Evolutionary conservation across 2,113 vertebrate genomes (phyloP).

Genomic region (Pachycephala philippinensis): DNA sequence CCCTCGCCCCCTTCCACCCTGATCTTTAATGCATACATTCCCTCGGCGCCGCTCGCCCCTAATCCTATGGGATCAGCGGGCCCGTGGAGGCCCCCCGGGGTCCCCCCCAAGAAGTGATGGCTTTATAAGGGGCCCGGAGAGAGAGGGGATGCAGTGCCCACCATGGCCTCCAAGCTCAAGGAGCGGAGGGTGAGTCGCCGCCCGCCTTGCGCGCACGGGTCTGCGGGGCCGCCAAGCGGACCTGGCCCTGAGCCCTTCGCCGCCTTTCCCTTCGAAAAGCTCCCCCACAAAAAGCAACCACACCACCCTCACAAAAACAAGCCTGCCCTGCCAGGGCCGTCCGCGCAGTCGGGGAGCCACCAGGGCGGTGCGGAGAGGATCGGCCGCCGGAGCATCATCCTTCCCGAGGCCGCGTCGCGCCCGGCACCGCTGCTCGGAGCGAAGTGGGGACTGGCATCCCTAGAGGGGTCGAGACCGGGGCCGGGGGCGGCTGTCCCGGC

Average conservation of each 20-base stretch:
- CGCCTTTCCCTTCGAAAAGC: background rate
- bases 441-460: background rate
- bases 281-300: background rate
- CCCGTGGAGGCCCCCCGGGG: conserved; percentile 76
- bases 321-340: background rate
- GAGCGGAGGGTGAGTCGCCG: conserved; percentile 86
- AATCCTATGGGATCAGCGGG: conserved; percentile 91
- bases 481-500: background rate
- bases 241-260: background rate
- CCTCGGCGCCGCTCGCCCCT: conserved; percentile 75
- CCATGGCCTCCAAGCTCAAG: conserved; percentile 89
- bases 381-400: background rate
- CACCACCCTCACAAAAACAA: background rate
- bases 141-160: conserved; percentile 68
- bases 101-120: conserved; percentile 71
- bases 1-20: conserved; percentile 82
- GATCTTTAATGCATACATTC: conserved; percentile 89
- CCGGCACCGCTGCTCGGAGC: background rate
- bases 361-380: background rate
- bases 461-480: background rate
- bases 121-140: conserved; percentile 83
- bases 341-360: background rate
- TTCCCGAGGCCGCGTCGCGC: background rate
- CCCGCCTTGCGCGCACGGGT: conserved; percentile 11
- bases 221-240: background rate